These are phyloP conservation scores for Aethina tumida DNA, from an alignment of 1,140 invertebrate genomes.

Conservation along the genomic window DNA sequence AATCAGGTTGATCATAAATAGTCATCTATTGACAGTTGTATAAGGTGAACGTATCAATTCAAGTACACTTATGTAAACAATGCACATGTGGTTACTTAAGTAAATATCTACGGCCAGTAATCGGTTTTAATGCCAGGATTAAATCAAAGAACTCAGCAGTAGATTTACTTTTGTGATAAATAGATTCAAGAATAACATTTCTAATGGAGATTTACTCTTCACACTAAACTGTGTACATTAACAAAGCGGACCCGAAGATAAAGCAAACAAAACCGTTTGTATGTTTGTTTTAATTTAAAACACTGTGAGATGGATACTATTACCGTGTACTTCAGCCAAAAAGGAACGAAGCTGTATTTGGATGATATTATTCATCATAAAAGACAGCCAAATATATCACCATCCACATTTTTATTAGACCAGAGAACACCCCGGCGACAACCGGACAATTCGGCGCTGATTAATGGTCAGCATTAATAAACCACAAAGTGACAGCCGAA, in stretches of 20 bases:
- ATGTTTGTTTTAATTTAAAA: slow-evolving; percentile 4
- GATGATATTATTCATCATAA: too few species aligned
- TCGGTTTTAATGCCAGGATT: slow-evolving; percentile 7
- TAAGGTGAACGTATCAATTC: slow-evolving; percentile 9
- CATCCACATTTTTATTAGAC: too few species aligned
- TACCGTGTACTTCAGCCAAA: too few species aligned
- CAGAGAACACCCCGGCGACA: too few species aligned
- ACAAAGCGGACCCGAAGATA: slow-evolving; percentile 2
- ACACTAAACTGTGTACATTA: slow-evolving; percentile 8
- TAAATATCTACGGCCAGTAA: slow-evolving; percentile 10
- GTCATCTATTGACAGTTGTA: too few species aligned
- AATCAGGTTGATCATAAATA: too few species aligned
- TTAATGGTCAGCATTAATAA: too few species aligned
- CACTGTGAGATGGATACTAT: too few species aligned
- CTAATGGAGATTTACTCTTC: slow-evolving; percentile 7
- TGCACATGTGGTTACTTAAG: slow-evolving; percentile 5
- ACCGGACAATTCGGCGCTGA: too few species aligned
- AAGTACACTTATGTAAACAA: slow-evolving; percentile 9
- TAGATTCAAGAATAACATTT: slow-evolving; percentile 10
- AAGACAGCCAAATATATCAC: too few species aligned
- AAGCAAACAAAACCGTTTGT: slow-evolving; percentile 1
- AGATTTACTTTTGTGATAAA: slow-evolving; percentile 10
- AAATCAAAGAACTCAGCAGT: slow-evolving; percentile 9
- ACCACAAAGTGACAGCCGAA: too few species aligned
- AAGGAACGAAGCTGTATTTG: too few species aligned